Conservation (phyloP, 1,140 invertebrate genomes). For the Conus betulinus region DNA sequence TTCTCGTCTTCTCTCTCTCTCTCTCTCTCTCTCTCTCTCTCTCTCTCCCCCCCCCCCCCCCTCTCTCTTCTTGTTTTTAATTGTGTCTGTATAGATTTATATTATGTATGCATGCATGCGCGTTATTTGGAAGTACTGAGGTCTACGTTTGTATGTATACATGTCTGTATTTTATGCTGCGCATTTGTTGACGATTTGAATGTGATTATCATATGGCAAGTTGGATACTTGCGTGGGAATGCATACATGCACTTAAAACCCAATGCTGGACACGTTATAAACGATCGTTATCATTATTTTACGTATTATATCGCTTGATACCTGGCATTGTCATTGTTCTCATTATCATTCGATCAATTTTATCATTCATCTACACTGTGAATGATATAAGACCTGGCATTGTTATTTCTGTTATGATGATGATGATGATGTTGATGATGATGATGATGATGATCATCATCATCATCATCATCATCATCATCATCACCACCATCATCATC, state of each 20-base stretch:
- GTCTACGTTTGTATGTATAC: too few relatives aligned
- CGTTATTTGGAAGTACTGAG: too few relatives aligned
- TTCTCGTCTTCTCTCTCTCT: conserved; percentile 16
- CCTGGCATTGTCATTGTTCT: neutral
- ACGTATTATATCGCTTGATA: too few relatives aligned
- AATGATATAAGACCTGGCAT: neutral
- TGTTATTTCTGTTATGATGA: neutral
- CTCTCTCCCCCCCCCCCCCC: neutral
- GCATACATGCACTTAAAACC: too few relatives aligned
- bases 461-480: conserved; percentile 13
- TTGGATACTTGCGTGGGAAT: too few relatives aligned
- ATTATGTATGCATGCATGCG: too few relatives aligned
- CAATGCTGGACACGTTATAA: too few relatives aligned
- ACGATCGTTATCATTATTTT: too few relatives aligned
- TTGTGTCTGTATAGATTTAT: neutral
- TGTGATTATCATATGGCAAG: too few relatives aligned
- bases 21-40: conserved; percentile 19
- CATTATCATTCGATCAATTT: conserved; percentile 2
- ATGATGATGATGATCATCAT: neutral
- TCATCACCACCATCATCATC: conserved; percentile 6
- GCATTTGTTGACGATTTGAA: too few relatives aligned
- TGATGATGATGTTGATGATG: neutral
- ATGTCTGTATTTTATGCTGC: too few relatives aligned
- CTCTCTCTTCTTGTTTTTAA: neutral
- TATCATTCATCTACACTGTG: neutral